phyloP scores from a whole-genome alignment of 1,140 invertebrate genomes.

The Zeugodacus cucurbitae region DNA sequence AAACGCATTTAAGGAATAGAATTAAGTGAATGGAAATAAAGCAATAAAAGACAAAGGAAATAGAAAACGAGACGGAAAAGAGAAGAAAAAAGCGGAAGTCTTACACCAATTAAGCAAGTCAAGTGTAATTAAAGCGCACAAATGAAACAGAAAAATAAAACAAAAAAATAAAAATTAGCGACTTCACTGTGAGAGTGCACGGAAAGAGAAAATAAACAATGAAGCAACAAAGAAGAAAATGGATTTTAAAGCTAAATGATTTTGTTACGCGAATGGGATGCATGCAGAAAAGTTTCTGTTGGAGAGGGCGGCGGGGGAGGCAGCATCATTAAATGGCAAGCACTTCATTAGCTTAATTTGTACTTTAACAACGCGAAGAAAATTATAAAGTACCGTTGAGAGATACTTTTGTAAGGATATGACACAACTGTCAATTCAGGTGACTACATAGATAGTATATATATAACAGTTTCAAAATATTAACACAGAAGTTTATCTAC shows the following conservation, averaged over 20 bases:
- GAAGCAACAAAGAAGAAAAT: not conserved
- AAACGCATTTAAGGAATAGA: slow-evolving; percentile 18
- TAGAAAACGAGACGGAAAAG: not conserved
- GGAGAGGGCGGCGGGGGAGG: not conserved
- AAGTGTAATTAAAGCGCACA: slow-evolving; percentile 19
- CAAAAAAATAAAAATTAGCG: not conserved
- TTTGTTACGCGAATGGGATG: not conserved
- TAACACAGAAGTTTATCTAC: too few species aligned
- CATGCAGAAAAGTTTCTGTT: not conserved
- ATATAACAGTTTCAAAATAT: too few species aligned
- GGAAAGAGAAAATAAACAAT: not conserved
- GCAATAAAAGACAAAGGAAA: not conserved
- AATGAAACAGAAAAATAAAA: not conserved
- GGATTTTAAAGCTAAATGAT: not conserved
- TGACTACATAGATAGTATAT: too few species aligned
- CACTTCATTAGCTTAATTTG: slow-evolving; percentile 49
- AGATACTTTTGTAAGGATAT: not conserved
- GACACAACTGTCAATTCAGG: too few species aligned
- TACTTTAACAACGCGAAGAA: slow-evolving; percentile 32
- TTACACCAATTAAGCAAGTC: slow-evolving; percentile 30
- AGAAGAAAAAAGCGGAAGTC: not conserved
- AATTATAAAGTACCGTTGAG: not conserved
- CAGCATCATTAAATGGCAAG: not conserved
- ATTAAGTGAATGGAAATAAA: not conserved
- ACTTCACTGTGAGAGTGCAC: not conserved